Conservation (phyloP, 2,113 vertebrate genomes). For the Octodon degus region DNA sequence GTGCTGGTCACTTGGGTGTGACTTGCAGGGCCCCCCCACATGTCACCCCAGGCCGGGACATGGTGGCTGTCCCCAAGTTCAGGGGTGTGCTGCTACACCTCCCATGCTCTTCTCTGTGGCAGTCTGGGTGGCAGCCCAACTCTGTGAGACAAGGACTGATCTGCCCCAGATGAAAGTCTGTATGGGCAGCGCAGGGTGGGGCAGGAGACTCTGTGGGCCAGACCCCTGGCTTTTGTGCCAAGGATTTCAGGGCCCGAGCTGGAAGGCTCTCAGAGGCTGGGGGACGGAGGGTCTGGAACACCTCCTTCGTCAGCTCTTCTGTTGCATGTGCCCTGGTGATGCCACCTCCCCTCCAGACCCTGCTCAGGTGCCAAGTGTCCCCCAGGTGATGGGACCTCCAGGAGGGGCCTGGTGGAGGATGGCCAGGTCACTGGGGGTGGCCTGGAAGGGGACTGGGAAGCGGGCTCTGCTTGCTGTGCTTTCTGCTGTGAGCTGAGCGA, state of each 20-base stretch:
- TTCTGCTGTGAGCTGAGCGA: neutral
- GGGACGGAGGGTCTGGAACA: neutral
- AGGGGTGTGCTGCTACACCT: too few relatives aligned
- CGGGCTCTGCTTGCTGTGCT: neutral
- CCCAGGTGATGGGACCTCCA: neutral
- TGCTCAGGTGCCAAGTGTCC: neutral
- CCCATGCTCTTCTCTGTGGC: too few relatives aligned
- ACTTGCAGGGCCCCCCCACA: too few relatives aligned
- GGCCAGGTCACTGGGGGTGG: neutral
- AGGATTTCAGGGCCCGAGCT: neutral
- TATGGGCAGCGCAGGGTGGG: neutral
- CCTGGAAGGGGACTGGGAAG: neutral
- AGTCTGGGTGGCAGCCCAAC: too few relatives aligned
- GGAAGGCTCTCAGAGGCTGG: neutral
- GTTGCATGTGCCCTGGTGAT: neutral
- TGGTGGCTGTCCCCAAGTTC: too few relatives aligned
- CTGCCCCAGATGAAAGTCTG: neutral
- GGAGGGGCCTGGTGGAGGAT: neutral
- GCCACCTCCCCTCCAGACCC: neutral
- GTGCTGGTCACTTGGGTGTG: too few relatives aligned
- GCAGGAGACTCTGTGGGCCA: neutral
- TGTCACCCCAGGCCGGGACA: too few relatives aligned
- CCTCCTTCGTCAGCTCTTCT: neutral
- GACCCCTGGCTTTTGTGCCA: neutral
- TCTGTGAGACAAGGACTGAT: too few relatives aligned